Conservation (phyloP, 2,888 invertebrate genomes). For the Cataglyphis rosenhaueri region DNA sequence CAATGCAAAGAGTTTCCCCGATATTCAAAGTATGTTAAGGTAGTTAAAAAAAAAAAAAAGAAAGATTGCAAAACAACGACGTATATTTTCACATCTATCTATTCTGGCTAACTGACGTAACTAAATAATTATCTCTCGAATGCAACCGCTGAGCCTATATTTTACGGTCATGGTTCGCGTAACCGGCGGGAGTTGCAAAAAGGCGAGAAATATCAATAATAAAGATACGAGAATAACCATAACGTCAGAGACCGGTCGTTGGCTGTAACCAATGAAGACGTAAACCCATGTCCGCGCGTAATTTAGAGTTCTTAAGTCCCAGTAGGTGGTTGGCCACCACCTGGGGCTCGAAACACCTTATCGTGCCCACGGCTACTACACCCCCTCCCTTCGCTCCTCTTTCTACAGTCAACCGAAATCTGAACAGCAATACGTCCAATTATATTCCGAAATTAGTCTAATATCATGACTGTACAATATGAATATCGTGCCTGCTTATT, state of each 20-base stretch:
- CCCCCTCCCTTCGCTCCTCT: conserved; percentile 50
- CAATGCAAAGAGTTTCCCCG: background rate
- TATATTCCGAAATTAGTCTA: conserved; percentile 5
- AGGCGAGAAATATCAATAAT: conserved; percentile 74
- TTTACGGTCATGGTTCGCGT: conserved; percentile 4
- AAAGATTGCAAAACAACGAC: background rate
- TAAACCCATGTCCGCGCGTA: conserved; percentile 84
- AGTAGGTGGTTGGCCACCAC: conserved; percentile 84
- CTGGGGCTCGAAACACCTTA: conserved; percentile 84
- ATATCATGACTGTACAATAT: background rate
- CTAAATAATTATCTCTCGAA: conserved; percentile 35
- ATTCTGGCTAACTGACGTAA: conserved; percentile 1
- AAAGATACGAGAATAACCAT: conserved; percentile 68
- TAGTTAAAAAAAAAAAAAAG: background rate
- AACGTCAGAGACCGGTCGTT: conserved; percentile 74
- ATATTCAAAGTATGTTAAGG: background rate
- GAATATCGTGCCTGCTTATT: background rate
- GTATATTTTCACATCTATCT: background rate
- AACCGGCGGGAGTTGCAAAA: conserved; percentile 52
- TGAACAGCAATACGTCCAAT: background rate
- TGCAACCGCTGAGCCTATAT: conserved; percentile 30
- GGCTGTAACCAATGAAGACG: conserved; percentile 83
- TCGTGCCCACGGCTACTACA: conserved; percentile 76
- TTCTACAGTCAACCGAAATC: conserved; percentile 17
- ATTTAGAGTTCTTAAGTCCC: conserved; percentile 84